Evolutionary conservation across 2,888 invertebrate species (phyloP).

Genomic region (Rotaria socialis): DNA sequence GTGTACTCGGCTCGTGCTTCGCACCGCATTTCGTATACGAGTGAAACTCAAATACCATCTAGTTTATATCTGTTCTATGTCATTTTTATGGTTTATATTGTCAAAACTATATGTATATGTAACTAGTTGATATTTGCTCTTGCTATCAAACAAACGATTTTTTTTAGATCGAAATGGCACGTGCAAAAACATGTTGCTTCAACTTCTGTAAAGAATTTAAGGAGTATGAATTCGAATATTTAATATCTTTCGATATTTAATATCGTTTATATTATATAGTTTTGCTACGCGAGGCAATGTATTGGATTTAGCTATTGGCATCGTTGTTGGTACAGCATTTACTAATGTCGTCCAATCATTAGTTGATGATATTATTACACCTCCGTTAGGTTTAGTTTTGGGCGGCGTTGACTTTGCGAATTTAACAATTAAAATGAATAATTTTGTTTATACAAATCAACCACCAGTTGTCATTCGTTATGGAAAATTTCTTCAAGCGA

Average conservation of each 20-base stretch:
- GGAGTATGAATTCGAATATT: neutral
- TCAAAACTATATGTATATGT: neutral
- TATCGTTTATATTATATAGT: neutral
- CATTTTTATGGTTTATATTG: neutral
- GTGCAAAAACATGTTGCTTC: neutral
- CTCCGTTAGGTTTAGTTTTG: neutral
- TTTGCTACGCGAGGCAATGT: neutral
- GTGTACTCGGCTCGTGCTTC: too few relatives aligned
- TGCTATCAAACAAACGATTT: neutral
- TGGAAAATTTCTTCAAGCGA: neutral
- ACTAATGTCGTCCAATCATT: neutral
- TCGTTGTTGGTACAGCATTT: neutral
- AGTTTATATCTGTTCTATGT: neutral
- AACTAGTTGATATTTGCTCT: too few relatives aligned
- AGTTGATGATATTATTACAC: slow-evolving; percentile 29
- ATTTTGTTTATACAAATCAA: neutral
- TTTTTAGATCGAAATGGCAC: neutral
- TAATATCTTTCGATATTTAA: neutral
- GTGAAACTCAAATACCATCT: too few relatives aligned
- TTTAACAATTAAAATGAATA: neutral
- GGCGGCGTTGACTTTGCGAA: slow-evolving; percentile 22
- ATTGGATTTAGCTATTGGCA: neutral
- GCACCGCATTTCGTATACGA: too few relatives aligned
- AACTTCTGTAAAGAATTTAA: neutral
- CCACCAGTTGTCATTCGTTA: slow-evolving; percentile 20